Evolutionary conservation across 2,113 vertebrate species (phyloP).

Genomic region (Sylvia atricapilla): DNA sequence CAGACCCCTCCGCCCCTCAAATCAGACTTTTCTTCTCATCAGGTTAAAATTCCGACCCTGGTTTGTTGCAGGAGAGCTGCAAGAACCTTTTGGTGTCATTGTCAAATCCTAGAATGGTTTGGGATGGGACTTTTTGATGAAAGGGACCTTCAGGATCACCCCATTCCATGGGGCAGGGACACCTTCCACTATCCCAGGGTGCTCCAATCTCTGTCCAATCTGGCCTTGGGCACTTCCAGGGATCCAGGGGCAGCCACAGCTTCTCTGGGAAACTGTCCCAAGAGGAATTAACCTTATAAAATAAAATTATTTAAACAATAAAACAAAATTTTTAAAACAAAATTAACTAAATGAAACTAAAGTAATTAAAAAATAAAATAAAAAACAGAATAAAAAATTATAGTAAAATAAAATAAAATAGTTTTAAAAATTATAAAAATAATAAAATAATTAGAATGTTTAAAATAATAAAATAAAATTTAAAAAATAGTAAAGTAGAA

Average conservation of each 20-base stretch:
- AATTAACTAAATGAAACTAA: background rate
- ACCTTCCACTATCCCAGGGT: accelerated
- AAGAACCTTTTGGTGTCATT: accelerated
- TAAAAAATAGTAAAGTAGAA: too few species aligned
- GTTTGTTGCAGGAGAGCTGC: background rate
- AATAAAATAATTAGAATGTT: too few species aligned
- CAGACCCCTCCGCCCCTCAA: accelerated
- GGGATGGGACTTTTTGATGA: background rate
- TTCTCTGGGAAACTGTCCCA: background rate
- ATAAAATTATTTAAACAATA: background rate
- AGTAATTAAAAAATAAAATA: too few species aligned
- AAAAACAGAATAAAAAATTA: too few species aligned
- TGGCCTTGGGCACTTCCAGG: background rate
- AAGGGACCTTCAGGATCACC: accelerated
- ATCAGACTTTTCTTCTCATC: background rate
- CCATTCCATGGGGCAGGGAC: background rate
- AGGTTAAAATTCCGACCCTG: background rate
- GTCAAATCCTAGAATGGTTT: background rate
- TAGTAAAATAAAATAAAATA: too few species aligned
- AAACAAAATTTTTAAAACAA: too few species aligned
- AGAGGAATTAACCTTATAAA: background rate
- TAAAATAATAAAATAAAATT: too few species aligned
- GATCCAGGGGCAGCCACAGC: background rate
- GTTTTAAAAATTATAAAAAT: too few species aligned
- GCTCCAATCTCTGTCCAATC: accelerated